Percentiles rank a stretch among this genome's conserved stretches.
Evolutionary conservation across 2,113 vertebrate species (phyloP).

Genomic region (Tachysurus vachellii): DNA sequence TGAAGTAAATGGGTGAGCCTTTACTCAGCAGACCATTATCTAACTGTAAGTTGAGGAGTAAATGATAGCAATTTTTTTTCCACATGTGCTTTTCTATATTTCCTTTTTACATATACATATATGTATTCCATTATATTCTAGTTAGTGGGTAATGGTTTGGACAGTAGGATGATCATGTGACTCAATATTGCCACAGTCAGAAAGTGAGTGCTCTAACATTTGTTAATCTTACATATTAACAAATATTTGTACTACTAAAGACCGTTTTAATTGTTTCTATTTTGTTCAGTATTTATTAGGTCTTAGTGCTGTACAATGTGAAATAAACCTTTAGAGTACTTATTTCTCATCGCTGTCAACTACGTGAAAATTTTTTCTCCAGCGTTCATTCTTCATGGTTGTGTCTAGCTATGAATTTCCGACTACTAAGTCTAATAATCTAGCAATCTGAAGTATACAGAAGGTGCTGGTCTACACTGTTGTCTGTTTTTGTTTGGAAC

Average conservation of each 20-base stretch:
- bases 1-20: slow-evolving; percentile 9
- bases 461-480: neutral
- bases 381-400: neutral
- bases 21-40: neutral
- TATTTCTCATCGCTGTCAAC: slow-evolving; percentile 16
- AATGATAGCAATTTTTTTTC: neutral
- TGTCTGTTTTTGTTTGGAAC: slow-evolving; percentile 10
- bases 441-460: neutral
- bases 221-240: slow-evolving; percentile 55
- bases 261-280: slow-evolving; percentile 48
- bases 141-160: slow-evolving; percentile 57
- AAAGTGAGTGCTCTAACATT: slow-evolving; percentile 58
- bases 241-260: slow-evolving; percentile 59
- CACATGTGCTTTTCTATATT: slow-evolving; percentile 44
- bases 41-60: neutral
- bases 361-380: neutral
- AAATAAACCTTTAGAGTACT: slow-evolving; percentile 77
- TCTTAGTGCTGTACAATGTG: slow-evolving; percentile 81
- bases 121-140: slow-evolving; percentile 51
- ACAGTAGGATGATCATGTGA: slow-evolving; percentile 56
- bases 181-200: slow-evolving; percentile 50
- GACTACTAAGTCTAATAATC: neutral
- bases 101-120: slow-evolving; percentile 37
- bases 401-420: neutral
- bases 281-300: slow-evolving; percentile 68